Evolutionary conservation across 2,888 invertebrate species (phyloP), one percentile per base, ranked within the genome.

Genomic region (Linnaemya tessellans): DNA sequence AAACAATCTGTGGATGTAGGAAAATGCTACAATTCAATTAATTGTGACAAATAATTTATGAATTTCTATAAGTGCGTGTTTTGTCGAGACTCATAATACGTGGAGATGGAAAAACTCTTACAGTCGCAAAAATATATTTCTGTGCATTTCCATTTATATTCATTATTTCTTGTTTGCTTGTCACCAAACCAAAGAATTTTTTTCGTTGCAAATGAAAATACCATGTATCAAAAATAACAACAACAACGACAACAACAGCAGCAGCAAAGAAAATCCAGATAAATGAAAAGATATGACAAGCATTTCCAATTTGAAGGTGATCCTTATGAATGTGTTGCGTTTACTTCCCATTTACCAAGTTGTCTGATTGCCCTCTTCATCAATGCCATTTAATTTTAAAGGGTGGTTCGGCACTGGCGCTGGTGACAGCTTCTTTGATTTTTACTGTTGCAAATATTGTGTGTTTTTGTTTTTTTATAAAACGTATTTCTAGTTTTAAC

Each of bases 261-360:
- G 3, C 87, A 87, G 87, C 88, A 87, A 88, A 89, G 87, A 86
- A 67, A 51, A 84, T 80, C 78, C 68, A 89, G 88, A 90, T 90
- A 90, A 90, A 90, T 91, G 91, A 91, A 89, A 80, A 90, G 89
- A 91, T 91, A 92, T 92, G 92, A 92, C 92, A 92, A 91, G 91
- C 91, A 91, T 92, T 91, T 91, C 90, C 91, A 90, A 91, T 91
- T 91, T 91, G 88, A 88, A 86, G 88, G 87, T 86, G 89, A 88
- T 56, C 46, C 41, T 11, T 22, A 11, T 43, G 73, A 89, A 84
- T 80, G 70, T 22, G 25, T 49, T 41, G 43, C 38, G 46, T 84
- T 73, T 78, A 54, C 51, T 46, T 79, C 30, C 43, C 58, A 51
- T 81, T 80, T 79, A 71, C 43, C 64, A 49, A 38, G 35, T 54